Evolutionary conservation across 2,797 vertebrate species (phyloP).

Genomic region (Pipistrellus kuhlii): DNA sequence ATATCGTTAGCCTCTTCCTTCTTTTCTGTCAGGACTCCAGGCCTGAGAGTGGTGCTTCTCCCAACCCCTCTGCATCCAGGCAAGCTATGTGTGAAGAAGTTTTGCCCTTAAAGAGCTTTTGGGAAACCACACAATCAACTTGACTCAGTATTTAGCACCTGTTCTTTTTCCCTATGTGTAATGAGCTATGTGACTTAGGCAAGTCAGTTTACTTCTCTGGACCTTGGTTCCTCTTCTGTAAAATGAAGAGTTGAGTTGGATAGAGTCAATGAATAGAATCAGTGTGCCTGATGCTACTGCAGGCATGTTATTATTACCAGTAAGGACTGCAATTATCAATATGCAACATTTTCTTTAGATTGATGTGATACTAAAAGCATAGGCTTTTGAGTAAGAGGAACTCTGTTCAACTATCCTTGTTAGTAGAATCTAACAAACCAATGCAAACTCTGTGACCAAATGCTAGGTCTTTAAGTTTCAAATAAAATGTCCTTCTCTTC

Average conservation of each 20-base stretch:
- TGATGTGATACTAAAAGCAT: not conserved
- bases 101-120: not conserved
- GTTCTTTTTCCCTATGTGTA: not conserved
- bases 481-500: not conserved
- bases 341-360: not conserved
- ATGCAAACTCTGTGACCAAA: not conserved
- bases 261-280: not conserved
- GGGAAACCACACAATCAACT: not conserved
- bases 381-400: slow-evolving; percentile 2
- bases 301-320: not conserved
- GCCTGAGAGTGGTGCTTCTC: not conserved
- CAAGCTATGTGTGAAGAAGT: not conserved
- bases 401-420: not conserved
- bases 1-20: not conserved
- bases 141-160: not conserved
- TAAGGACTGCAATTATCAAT: not conserved
- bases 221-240: not conserved
- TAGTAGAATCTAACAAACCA: not conserved
- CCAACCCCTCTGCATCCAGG: not conserved
- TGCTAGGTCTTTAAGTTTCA: not conserved
- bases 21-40: not conserved
- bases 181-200: not conserved
- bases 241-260: not conserved
- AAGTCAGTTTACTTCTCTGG: slow-evolving; percentile 15
- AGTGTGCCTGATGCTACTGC: not conserved